Percentiles rank a stretch among this genome's conserved stretches.
These are phyloP conservation scores for Rafetus swinhoei DNA, from an alignment of 2,113 vertebrate genomes.

Conservation along the genomic window DNA sequence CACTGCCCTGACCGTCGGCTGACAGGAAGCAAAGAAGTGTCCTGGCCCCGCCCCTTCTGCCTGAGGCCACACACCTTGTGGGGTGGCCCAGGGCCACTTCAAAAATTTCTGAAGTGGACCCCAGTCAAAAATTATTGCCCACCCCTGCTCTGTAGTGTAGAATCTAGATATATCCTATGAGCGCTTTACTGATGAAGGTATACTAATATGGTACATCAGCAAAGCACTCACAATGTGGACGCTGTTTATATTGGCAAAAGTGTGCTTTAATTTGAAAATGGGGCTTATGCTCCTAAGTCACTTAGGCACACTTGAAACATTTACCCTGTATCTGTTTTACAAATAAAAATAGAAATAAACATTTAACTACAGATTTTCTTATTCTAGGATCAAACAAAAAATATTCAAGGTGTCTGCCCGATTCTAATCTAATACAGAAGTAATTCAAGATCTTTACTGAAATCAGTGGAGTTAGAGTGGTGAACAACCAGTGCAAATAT, in stretches of 20 bases:
- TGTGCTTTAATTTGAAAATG: background rate
- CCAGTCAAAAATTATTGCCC: no score
- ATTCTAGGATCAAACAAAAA: background rate
- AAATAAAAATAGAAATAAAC: background rate
- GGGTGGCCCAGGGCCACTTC: no score
- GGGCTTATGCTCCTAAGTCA: background rate
- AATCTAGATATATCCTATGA: background rate
- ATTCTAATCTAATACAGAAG: background rate
- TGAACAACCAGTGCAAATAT: background rate
- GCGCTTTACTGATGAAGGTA: background rate
- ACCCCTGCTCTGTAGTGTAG: no score
- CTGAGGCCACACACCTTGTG: no score
- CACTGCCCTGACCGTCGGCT: no score
- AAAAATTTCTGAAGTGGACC: no score
- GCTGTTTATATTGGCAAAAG: background rate
- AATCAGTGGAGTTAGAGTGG: background rate
- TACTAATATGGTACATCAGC: background rate
- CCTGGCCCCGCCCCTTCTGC: no score
- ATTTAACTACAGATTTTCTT: background rate
- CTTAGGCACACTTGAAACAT: background rate
- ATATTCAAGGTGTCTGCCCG: background rate
- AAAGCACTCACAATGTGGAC: background rate
- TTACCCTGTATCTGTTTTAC: background rate
- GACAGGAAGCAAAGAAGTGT: no score
- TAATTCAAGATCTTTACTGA: background rate